A percentile compares a stretch with the other conserved stretches of the same genome.
Conservation (phyloP, 2,888 invertebrate genomes). For the Caenorhabditis wallacei region DNA sequence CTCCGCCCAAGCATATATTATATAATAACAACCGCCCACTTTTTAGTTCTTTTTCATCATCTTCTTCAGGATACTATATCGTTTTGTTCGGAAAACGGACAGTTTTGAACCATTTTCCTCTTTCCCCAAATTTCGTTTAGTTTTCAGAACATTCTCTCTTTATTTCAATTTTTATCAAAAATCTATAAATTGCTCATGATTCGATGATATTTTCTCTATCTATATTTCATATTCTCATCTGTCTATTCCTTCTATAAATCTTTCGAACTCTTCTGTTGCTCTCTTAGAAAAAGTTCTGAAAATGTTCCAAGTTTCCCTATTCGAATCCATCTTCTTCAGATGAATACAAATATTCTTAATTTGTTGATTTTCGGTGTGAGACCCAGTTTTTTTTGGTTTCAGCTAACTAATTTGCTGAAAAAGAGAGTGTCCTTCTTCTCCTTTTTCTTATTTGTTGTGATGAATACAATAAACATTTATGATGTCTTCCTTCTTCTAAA, state of each 20-base stretch:
- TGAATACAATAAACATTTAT: slow-evolving; percentile 59
- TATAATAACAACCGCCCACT: slow-evolving; percentile 47
- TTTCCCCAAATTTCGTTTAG: slow-evolving; percentile 12
- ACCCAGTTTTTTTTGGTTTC: slow-evolving; percentile 36
- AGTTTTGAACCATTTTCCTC: neutral
- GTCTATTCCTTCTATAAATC: too few relatives aligned
- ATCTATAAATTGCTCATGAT: too few relatives aligned
- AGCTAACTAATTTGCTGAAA: slow-evolving; percentile 47
- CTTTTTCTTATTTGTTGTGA: slow-evolving; percentile 37
- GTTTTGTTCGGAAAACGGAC: slow-evolving; percentile 19
- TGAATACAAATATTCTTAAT: neutral
- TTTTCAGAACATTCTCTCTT: slow-evolving; percentile 4
- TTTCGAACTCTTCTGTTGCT: too few relatives aligned
- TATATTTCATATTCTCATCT: too few relatives aligned
- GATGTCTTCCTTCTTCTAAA: slow-evolving; percentile 41
- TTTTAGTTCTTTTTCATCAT: slow-evolving; percentile 29
- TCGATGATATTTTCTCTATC: too few relatives aligned
- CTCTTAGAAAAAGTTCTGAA: too few relatives aligned
- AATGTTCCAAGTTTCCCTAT: too few relatives aligned
- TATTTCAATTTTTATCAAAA: too few relatives aligned
- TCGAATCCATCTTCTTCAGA: neutral
- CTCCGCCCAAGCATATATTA: slow-evolving; percentile 54
- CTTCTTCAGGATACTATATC: slow-evolving; percentile 46
- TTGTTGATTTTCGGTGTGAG: slow-evolving; percentile 6
- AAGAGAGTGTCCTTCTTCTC: slow-evolving; percentile 12